Evolutionary conservation across 2,113 vertebrate species (phyloP).

Genomic region (Brachionichthys hirsutus): DNA sequence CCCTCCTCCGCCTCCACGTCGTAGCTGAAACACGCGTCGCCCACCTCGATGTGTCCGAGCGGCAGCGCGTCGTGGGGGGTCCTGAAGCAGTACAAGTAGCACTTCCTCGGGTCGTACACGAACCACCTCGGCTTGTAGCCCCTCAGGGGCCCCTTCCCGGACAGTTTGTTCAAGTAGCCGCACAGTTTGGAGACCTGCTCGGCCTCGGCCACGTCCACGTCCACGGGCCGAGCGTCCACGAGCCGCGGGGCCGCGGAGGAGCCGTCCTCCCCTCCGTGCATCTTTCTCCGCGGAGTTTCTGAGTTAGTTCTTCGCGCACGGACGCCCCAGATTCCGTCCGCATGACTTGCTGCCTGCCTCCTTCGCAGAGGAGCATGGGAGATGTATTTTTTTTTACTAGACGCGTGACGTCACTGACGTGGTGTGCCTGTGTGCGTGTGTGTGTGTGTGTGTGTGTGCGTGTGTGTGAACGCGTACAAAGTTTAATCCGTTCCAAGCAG

Average conservation of each 20-base stretch:
- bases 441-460: too few relatives aligned
- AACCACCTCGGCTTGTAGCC: slow-evolving; percentile 94
- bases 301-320: slow-evolving; percentile 59
- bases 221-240: slow-evolving; percentile 57
- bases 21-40: slow-evolving; percentile 87
- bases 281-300: slow-evolving; percentile 73
- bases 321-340: slow-evolving; percentile 73
- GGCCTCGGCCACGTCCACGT: slow-evolving; percentile 65
- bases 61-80: slow-evolving; percentile 88
- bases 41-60: slow-evolving; percentile 88
- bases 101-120: slow-evolving; percentile 89
- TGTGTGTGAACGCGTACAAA: too few relatives aligned
- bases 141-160: slow-evolving; percentile 90
- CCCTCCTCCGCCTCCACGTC: slow-evolving; percentile 82
- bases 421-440: too few relatives aligned
- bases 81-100: slow-evolving; percentile 94
- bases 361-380: slow-evolving; percentile 47
- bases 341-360: slow-evolving; percentile 72
- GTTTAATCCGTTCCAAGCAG: too few relatives aligned
- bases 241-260: slow-evolving; percentile 39
- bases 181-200: slow-evolving; percentile 83
- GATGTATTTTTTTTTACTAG: slow-evolving; percentile 57
- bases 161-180: slow-evolving; percentile 90
- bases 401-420: slow-evolving; percentile 4
- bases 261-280: slow-evolving; percentile 79